phyloP scores from a whole-genome alignment of 2,113 vertebrate genomes.

The Conger conger region DNA sequence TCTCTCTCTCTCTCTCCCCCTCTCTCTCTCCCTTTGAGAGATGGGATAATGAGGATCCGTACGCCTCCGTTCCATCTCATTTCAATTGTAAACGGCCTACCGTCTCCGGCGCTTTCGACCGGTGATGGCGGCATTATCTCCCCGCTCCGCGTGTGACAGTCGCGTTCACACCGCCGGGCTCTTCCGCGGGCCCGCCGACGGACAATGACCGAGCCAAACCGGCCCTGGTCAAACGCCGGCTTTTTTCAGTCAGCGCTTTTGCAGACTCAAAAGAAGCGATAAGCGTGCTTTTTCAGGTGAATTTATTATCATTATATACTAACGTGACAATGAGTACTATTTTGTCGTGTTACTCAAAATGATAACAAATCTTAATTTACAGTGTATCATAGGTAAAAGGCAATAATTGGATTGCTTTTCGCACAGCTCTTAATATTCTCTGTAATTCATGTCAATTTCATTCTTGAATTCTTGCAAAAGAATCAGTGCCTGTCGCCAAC shows the following conservation, averaged over 20 bases:
- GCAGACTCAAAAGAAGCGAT: too few relatives aligned
- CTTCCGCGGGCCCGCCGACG: background rate
- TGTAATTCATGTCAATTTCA: background rate
- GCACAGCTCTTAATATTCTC: background rate
- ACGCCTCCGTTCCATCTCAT: background rate
- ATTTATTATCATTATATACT: background rate
- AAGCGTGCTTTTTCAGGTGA: background rate
- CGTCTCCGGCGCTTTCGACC: conserved; percentile 1
- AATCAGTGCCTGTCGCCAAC: background rate
- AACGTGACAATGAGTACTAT: background rate
- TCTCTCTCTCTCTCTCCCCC: background rate
- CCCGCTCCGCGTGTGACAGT: background rate
- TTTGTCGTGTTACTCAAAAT: background rate
- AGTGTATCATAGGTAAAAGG: background rate
- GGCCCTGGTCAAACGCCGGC: background rate
- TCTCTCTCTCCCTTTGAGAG: background rate
- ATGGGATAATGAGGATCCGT: conserved; percentile 15
- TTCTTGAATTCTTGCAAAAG: background rate
- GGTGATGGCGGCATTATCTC: conserved; percentile 2
- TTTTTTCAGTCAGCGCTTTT: background rate
- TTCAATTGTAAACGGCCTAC: background rate
- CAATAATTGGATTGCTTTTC: too few relatives aligned
- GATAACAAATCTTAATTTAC: background rate
- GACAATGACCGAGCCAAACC: background rate
- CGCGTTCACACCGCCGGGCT: background rate